These are phyloP conservation scores for Fregetta grallaria DNA, from an alignment of 2,113 vertebrate genomes.

Conservation along the genomic window DNA sequence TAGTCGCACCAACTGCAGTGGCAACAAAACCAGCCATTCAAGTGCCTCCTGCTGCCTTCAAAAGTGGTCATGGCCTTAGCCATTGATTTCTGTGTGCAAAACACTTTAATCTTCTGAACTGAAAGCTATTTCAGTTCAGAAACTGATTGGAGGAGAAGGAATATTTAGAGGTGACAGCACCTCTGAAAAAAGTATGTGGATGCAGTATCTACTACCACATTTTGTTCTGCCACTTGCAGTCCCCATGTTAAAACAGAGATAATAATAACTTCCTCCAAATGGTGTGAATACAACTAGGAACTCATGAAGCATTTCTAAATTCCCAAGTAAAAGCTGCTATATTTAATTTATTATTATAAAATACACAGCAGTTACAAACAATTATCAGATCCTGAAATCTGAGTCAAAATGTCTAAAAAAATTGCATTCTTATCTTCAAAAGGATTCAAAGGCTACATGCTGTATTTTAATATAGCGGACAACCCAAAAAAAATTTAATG, in stretches of 20 bases:
- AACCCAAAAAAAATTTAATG: neutral
- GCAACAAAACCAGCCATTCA: neutral
- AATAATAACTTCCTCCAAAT: neutral
- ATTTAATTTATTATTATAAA: neutral
- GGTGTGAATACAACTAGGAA: neutral
- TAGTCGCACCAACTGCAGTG: rapidly evolving
- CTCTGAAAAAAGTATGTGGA: neutral
- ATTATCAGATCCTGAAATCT: neutral
- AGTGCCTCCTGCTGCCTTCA: neutral
- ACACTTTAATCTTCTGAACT: rapidly evolving
- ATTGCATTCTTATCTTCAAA: neutral
- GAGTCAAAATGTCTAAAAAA: neutral
- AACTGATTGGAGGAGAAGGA: neutral
- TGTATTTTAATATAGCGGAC: neutral
- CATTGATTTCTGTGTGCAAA: neutral
- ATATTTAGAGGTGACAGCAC: rapidly evolving
- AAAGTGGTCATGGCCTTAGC: rapidly evolving
- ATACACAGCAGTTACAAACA: neutral
- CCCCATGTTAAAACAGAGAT: neutral
- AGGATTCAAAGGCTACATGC: neutral
- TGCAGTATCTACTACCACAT: neutral
- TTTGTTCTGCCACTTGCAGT: neutral
- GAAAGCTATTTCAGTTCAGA: neutral
- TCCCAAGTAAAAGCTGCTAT: neutral
- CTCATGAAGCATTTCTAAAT: neutral